Evolutionary conservation across 2,113 vertebrate genomes (phyloP).

Genomic region (Barnardius zonarius): DNA sequence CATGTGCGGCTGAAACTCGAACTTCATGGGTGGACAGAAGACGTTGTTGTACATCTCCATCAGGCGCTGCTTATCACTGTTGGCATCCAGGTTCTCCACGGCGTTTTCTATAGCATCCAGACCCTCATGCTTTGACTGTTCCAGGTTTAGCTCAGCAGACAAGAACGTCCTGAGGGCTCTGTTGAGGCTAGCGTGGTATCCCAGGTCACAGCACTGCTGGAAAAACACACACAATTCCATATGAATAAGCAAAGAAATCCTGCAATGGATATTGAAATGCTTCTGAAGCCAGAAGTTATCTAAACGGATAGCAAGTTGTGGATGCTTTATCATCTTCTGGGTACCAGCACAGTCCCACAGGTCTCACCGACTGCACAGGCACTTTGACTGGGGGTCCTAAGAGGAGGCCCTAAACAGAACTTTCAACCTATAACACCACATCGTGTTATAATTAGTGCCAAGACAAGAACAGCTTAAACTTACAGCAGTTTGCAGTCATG

Average conservation of each 20-base stretch:
- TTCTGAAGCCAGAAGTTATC: fast-evolving
- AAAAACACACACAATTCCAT: neutral
- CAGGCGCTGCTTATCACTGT: slow-evolving; percentile 93
- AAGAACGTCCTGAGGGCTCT: slow-evolving; percentile 94
- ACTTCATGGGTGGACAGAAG: slow-evolving; percentile 95
- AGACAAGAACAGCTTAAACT: neutral
- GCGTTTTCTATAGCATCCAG: slow-evolving; percentile 93
- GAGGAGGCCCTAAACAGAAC: neutral
- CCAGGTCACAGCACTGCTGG: slow-evolving; percentile 96
- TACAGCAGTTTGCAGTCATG: fast-evolving
- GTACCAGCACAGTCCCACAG: neutral
- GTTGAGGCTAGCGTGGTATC: slow-evolving; percentile 95
- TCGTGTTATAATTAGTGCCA: fast-evolving
- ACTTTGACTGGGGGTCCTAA: neutral
- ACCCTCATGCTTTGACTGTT: slow-evolving; percentile 91
- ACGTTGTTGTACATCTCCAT: slow-evolving; percentile 99
- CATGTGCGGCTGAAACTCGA: slow-evolving; percentile 99
- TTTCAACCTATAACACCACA: neutral
- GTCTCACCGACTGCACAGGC: neutral
- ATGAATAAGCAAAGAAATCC: neutral
- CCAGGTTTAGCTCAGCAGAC: slow-evolving; percentile 93
- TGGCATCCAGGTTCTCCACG: slow-evolving; percentile 91
- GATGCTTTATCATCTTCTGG: neutral
- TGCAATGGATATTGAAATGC: fast-evolving
- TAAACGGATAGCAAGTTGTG: fast-evolving